Percentiles rank a stretch among this genome's conserved stretches.
Conservation (phyloP, 1,140 invertebrate genomes). For the Drosophila pectinifera region DNA sequence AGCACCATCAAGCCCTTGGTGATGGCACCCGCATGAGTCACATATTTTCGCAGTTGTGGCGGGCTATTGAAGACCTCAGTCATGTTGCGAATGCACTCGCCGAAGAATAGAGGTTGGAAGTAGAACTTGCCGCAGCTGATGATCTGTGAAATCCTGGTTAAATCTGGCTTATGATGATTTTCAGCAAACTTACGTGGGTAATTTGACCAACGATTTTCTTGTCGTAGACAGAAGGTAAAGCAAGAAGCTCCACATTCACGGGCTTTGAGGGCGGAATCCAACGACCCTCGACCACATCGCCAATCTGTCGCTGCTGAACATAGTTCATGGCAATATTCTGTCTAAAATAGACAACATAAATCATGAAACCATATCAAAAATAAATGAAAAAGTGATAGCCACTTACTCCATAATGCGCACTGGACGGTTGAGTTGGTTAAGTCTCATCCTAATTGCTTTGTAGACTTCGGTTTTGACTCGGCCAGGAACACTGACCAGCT, state of each 20-base stretch:
- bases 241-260: constrained; percentile 64
- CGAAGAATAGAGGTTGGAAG: constrained; percentile 62
- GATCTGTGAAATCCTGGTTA: constrained; percentile 40
- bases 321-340: constrained; percentile 44
- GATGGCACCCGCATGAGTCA: constrained; percentile 43
- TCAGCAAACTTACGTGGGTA: constrained; percentile 58
- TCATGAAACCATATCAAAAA: too few species aligned
- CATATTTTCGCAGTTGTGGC: constrained; percentile 23
- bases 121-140: constrained; percentile 76
- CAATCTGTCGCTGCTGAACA: constrained; percentile 61
- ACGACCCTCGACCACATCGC: constrained; percentile 55
- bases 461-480: constrained; percentile 90
- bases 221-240: constrained; percentile 71
- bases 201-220: constrained; percentile 62
- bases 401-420: constrained; percentile 86
- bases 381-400: too few species aligned
- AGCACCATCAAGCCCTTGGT: constrained; percentile 75
- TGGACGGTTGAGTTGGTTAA: constrained; percentile 85
- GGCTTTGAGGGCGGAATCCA: constrained; percentile 61
- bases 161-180: background rate
- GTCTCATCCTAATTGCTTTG: constrained; percentile 91
- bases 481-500: constrained; percentile 85
- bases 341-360: constrained; percentile 45
- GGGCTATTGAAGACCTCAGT: constrained; percentile 58
- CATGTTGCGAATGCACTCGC: constrained; percentile 54